These are phyloP conservation scores for Eristalis intricaria DNA, from an alignment of 2,888 invertebrate genomes.

Conservation along the genomic window DNA sequence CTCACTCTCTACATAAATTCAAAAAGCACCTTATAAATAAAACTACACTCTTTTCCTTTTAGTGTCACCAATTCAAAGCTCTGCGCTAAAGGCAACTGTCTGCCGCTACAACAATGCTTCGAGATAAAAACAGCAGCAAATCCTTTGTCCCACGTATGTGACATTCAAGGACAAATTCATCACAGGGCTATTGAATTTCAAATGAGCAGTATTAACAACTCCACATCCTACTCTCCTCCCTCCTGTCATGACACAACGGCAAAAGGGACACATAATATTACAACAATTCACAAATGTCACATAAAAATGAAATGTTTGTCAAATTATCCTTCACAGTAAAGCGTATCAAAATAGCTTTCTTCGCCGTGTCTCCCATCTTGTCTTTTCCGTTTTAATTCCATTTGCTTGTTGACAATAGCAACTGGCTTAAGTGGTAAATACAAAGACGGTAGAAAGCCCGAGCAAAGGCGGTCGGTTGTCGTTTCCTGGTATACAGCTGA, in stretches of 20 bases:
- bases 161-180: slow-evolving; percentile 41
- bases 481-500: slow-evolving; percentile 33
- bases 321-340: slow-evolving; percentile 51
- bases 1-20: background rate
- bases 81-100: background rate
- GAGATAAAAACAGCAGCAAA: background rate
- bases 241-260: background rate
- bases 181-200: slow-evolving; percentile 51
- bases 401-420: slow-evolving; percentile 55
- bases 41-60: background rate
- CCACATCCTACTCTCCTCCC: slow-evolving; percentile 13
- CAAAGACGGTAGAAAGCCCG: slow-evolving; percentile 31
- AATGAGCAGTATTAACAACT: slow-evolving; percentile 51
- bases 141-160: slow-evolving; percentile 9
- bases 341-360: slow-evolving; percentile 50
- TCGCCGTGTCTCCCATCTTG: slow-evolving; percentile 25
- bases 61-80: background rate
- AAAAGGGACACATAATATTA: slow-evolving; percentile 53
- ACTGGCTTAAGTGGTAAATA: slow-evolving; percentile 53
- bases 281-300: slow-evolving; percentile 58
- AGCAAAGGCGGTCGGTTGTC: slow-evolving; percentile 22
- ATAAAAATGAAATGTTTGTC: slow-evolving; percentile 56
- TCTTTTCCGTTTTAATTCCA: slow-evolving; percentile 50
- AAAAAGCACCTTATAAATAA: slow-evolving; percentile 1
- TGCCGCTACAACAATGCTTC: background rate